Conservation (phyloP, 2,888 invertebrate genomes). For the Cetonia aurata region DNA sequence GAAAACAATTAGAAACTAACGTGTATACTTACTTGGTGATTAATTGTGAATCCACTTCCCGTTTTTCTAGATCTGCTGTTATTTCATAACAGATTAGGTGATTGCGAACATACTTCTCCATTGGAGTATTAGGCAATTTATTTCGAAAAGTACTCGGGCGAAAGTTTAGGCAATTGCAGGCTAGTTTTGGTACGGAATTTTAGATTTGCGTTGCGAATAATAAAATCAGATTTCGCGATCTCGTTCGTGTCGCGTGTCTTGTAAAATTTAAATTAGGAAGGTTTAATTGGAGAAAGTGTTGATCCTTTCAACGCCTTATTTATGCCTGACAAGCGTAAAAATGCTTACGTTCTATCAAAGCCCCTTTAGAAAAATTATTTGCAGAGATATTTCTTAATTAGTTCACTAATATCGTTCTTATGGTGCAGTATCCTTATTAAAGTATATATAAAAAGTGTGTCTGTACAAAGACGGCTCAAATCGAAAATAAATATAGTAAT, state of each 20-base stretch:
- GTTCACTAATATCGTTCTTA: no score
- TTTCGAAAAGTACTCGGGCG: conserved; percentile 39
- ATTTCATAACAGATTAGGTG: conserved; percentile 30
- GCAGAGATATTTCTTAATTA: no score
- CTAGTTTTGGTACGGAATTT: not conserved
- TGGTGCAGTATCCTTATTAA: no score
- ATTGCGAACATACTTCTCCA: conserved; percentile 2
- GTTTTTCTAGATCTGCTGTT: conserved; percentile 8
- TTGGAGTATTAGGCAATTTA: conserved; percentile 32
- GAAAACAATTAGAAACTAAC: not conserved
- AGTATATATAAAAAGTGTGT: no score
- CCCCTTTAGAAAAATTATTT: no score
- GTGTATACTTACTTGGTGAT: not conserved
- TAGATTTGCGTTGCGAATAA: not conserved
- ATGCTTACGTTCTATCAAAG: no score
- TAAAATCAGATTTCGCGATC: not conserved
- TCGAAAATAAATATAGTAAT: no score
- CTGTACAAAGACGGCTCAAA: no score
- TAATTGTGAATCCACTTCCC: conserved; percentile 1
- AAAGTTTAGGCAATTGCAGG: conserved; percentile 28
- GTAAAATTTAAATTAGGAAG: conserved; percentile 6
- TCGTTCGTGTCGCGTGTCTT: conserved; percentile 2
- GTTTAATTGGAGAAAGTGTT: conserved; percentile 4
- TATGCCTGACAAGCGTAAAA: no score
- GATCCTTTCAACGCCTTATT: not conserved